Evolutionary conservation across 2,888 invertebrate genomes (phyloP), one percentile per base, ranked within the genome.

Genomic region (Diplazon laetatorius): DNA sequence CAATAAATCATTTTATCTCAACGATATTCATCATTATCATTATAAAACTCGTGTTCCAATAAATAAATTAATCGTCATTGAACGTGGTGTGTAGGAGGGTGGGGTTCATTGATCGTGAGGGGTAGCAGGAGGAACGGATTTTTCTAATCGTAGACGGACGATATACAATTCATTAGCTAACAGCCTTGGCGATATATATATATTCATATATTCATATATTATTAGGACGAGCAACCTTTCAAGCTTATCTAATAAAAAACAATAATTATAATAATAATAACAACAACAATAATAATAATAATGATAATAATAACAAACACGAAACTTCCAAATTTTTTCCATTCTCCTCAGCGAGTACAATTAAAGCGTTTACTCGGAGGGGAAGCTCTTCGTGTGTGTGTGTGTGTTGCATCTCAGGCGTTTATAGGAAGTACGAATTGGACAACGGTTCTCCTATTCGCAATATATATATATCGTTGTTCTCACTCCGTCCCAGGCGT

Each of bases 11-110:
- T 55, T n/a, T n/a, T 30, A 8, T 50, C 63, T 65, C 66, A 73
- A 76, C 76, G 76, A 70, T 76, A 57, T 62, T 75, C 60, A 60
- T 66, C 22, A 74, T 79, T 77, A 82, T 79, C 81, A 72, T 82
- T 83, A 85, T 82, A 85, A 83, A 84, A 85, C 81, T 82, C 82
- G 82, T 81, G 48, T 69, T 71, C 78, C 81, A 79, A 78, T 80
- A 83, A 85, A 83, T 83, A 83, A 75, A 80, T 69, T 63, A 74
- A 72, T 75, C 72, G 74, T 80, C 46, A 70, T 30, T 30, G n/a
- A 30, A 30, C 30, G 30, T 30, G 4, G 30, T 30, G 2, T 30
- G 30, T 30, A 5, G 30, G 30, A 6, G 50, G 22, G 46, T 35
- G 52, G 52, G 12, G 37, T 22, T 30, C 30, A 8, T 35, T 39